Evolutionary conservation across 2,888 invertebrate species (phyloP).

Genomic region (Trichacis sp.): DNA sequence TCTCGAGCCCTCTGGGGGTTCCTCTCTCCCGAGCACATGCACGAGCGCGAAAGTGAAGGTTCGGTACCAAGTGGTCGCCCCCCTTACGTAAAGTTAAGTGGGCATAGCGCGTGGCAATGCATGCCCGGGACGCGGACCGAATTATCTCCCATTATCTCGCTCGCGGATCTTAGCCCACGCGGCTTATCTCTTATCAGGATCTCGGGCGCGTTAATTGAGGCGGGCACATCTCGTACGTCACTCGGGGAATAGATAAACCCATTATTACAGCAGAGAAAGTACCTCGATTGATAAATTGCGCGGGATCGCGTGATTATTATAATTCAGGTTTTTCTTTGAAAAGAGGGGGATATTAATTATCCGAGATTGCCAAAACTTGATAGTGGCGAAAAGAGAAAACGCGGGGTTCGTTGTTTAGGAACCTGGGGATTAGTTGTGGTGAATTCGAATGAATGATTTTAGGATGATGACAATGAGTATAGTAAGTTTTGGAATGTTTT

Average conservation of each 20-base stretch:
- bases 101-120: conserved; percentile 56
- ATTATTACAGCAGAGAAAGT: too few relatives aligned
- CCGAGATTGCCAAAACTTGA: too few relatives aligned
- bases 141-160: conserved; percentile 62
- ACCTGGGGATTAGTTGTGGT: too few relatives aligned
- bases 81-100: conserved; percentile 63
- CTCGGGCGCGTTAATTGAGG: conserved; percentile 25
- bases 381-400: too few relatives aligned
- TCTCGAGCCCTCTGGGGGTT: conserved; percentile 47
- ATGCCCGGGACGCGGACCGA: conserved; percentile 53
- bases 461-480: too few relatives aligned
- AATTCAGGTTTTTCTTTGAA: too few relatives aligned
- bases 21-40: conserved; percentile 14
- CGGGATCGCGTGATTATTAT: too few relatives aligned
- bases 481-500: too few relatives aligned
- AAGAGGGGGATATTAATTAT: too few relatives aligned
- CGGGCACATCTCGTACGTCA: conserved; percentile 16
- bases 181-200: conserved; percentile 12
- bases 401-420: too few relatives aligned
- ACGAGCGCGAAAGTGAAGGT: conserved; percentile 57
- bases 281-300: too few relatives aligned
- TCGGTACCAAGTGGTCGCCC: conserved; percentile 54
- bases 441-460: too few relatives aligned
- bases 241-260: neutral
- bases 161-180: conserved; percentile 39